These are phyloP conservation scores for Bovichtus diacanthus DNA, from an alignment of 2,797 vertebrate genomes.

Conservation along the genomic window DNA sequence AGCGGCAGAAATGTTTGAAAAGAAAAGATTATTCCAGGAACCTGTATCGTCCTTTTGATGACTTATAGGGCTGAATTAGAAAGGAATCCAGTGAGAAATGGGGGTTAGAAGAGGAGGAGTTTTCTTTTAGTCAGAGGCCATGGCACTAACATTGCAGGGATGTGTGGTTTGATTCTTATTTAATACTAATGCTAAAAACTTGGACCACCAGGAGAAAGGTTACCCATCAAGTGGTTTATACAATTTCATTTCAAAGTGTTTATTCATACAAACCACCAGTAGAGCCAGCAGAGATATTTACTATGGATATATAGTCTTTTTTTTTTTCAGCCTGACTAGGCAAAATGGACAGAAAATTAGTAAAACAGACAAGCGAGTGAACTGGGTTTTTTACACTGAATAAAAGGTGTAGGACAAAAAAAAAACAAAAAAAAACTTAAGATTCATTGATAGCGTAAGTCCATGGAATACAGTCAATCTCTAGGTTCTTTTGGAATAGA, in stretches of 20 bases:
- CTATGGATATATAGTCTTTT: background rate
- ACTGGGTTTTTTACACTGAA: slow-evolving; percentile 18
- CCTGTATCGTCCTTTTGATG: slow-evolving; percentile 37
- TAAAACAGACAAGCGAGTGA: background rate
- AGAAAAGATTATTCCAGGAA: slow-evolving; percentile 33
- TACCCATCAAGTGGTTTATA: slow-evolving; percentile 11
- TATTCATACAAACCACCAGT: slow-evolving; percentile 1
- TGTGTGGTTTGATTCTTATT: slow-evolving; percentile 26
- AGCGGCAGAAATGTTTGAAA: slow-evolving; percentile 34
- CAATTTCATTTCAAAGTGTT: background rate
- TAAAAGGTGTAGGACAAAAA: background rate
- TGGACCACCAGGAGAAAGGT: slow-evolving; percentile 12
- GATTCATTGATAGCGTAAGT: slow-evolving; percentile 14
- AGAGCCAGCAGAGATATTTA: slow-evolving; percentile 4
- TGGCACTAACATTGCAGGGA: background rate
- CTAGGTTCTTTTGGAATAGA: slow-evolving; percentile 4
- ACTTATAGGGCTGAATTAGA: slow-evolving; percentile 41
- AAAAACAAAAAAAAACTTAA: background rate
- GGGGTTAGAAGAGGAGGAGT: background rate
- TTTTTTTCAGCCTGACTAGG: background rate
- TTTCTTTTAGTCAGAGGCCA: slow-evolving; percentile 20
- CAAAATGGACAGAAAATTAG: background rate
- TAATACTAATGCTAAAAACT: slow-evolving; percentile 4
- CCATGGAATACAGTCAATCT: slow-evolving; percentile 9
- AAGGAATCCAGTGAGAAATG: slow-evolving; percentile 32